phyloP scores from a whole-genome alignment of 2,797 vertebrate species.

The Lacerta viridis region DNA sequence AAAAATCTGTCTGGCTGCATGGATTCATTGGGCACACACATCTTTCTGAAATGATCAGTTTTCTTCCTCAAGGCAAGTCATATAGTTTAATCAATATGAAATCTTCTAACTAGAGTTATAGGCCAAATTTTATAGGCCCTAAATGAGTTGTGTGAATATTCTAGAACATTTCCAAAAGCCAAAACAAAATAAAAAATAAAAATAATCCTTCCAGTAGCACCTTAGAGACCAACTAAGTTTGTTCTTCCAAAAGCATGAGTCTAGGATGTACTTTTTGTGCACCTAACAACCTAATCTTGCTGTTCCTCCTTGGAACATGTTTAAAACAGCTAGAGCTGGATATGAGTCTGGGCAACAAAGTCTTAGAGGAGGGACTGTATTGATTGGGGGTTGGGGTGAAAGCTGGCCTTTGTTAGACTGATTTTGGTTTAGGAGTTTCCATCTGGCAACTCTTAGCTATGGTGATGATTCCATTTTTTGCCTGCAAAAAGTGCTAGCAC shows the following conservation, averaged over 20 bases:
- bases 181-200: no score
- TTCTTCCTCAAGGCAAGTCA: neutral
- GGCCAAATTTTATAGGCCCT: neutral
- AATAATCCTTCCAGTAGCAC: no score
- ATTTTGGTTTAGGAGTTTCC: neutral
- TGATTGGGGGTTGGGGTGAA: neutral
- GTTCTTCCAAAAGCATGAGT: neutral
- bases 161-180: slow-evolving; percentile 4
- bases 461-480: neutral
- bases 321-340: neutral
- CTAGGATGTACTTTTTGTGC: neutral
- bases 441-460: neutral
- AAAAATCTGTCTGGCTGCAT: neutral
- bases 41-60: neutral
- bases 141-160: neutral
- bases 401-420: neutral
- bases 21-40: neutral
- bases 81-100: neutral
- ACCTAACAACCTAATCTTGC: neutral
- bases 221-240: no score
- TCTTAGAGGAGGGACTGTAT: neutral
- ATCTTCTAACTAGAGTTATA: neutral
- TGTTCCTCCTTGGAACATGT: neutral
- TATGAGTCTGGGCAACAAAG: neutral
- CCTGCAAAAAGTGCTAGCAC: neutral